Base-by-base conservation (phyloP, 2,113 vertebrate species). In the Tiliqua scincoides region DNA sequence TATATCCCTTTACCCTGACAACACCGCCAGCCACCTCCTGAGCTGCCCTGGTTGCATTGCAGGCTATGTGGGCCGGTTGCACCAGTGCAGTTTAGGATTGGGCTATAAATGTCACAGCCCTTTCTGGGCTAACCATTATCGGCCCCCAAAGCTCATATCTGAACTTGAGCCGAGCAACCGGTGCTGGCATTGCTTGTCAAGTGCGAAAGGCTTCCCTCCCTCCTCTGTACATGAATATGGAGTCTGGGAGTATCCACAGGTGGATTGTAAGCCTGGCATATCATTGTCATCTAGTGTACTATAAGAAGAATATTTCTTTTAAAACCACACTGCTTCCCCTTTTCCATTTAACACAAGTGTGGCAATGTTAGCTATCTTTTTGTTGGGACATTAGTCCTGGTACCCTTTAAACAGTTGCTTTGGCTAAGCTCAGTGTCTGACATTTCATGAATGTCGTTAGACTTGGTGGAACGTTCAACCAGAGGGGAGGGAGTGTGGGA, bases 351-450 rank as follows among this genome's bases (percentile, higher is more conserved):
- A 37, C 40, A 86, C 68, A 89, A 32, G 20, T 0, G 1, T 11
- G 27, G 18, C 87, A 91, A 71, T 1, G 0, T 3, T 15, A 18
- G 59, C 7, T 30, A 81, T 0, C 15, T 82, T 35, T 79, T 54
- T 76, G 27, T 87, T 87, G 74, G 35, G 37, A 70, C 62, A 30
- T 68, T n/a, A 77, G 79, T 82, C 43, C 0, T 0, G n/a, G 10
- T 71, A 79, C 74, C 40, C 20, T 89, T 78, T 86, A 30, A 73
- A 84, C 12, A 82, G 77, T 75, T 10, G 1, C 0, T 87, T 89
- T 54, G 30, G 54, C 81, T 20, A 89, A 84, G 48, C 89, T 73
- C 88, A 90, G 57, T 83, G 12, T 91, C 35, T 91, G 78, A 85
- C 78, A n/a, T 89, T 84, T 90, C 61, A 40, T 40, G 35, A 52